phyloP scores from a whole-genome alignment of 2,113 vertebrate species.

The Elgaria multicarinata region DNA sequence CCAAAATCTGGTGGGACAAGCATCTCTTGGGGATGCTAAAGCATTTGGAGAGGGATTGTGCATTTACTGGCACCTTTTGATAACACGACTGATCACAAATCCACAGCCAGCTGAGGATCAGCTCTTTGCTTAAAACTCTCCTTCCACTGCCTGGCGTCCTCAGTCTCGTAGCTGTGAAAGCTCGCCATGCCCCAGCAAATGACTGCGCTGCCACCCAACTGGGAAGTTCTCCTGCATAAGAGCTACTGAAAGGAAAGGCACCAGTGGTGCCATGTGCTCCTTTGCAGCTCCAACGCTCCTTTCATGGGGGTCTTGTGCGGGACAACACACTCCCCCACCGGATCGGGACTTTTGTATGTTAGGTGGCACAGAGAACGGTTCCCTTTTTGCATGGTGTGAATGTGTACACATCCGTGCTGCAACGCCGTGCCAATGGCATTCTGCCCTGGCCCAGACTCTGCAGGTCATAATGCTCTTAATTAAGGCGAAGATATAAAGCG shows the following conservation, averaged over 20 bases:
- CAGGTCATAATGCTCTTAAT: background rate
- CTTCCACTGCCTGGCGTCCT: no score
- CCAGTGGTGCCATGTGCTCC: no score
- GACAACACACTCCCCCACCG: background rate
- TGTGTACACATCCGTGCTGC: rapidly evolving
- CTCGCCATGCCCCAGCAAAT: no score
- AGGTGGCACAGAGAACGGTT: no score
- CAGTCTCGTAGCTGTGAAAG: no score
- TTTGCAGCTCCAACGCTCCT: background rate
- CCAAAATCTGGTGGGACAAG: no score
- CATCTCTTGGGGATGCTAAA: no score
- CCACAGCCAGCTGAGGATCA: no score
- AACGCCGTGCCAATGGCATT: background rate
- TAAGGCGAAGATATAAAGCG: background rate
- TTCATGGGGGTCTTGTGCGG: background rate
- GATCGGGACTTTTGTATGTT: background rate
- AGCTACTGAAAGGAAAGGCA: background rate
- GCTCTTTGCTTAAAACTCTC: no score
- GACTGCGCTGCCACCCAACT: background rate
- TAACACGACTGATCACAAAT: background rate
- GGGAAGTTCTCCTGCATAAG: background rate
- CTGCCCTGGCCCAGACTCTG: background rate
- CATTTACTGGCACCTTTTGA: background rate
- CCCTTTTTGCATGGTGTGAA: rapidly evolving
- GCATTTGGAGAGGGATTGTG: no score